Base-by-base conservation (phyloP, 2,888 invertebrate genomes). In the Serrognathus titanus region DNA sequence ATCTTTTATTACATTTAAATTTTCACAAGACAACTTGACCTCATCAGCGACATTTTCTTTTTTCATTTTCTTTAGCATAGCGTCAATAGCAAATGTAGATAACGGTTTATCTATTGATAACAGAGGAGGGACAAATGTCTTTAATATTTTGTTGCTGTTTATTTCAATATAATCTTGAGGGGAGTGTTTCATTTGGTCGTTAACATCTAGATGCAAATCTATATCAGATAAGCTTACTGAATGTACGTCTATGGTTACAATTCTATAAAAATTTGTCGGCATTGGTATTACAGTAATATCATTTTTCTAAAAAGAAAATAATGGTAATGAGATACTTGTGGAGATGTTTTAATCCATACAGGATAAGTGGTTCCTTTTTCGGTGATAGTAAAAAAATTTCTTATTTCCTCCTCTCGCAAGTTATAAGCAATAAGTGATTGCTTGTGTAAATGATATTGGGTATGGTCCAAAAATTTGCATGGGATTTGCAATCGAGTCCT, bases 401-500 rank as follows among this genome's bases (percentile, higher is more conserved):
- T 61, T 45, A 75, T 59, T 65, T 72, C 64, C 52, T 71, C 55
- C 24, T 66, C 58, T 10, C 67, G 58, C 37, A 58, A 54, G 37
- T 69, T 54, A 50, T 71, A 63, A 35, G 68, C 58, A 2, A 66
- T 57, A n/a, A 71, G 31, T n/a, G 72, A 71, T 60, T 72, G 72
- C 59, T 72, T 67, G 57, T 77, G 73, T n/a, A 62, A 38, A 46
- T 74, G 66, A 49, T 72, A 69, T 58, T 77, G 59, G 35, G 71
- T 75, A 24, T 74, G 69, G 66, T 80, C 73, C 7, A 76, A 59
- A 48, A 80, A 69, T 62, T 75, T 67, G 53, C 79, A 80, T 12
- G 66, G 55, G 46, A 80, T 49, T 49, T 67, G 61, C 9, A 67
- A 64, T 59, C 53, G 71, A 35, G 65, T 69, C 55, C 59, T 67